Conservation (phyloP, 1,140 invertebrate genomes). For the Cyclina sinensis region DNA sequence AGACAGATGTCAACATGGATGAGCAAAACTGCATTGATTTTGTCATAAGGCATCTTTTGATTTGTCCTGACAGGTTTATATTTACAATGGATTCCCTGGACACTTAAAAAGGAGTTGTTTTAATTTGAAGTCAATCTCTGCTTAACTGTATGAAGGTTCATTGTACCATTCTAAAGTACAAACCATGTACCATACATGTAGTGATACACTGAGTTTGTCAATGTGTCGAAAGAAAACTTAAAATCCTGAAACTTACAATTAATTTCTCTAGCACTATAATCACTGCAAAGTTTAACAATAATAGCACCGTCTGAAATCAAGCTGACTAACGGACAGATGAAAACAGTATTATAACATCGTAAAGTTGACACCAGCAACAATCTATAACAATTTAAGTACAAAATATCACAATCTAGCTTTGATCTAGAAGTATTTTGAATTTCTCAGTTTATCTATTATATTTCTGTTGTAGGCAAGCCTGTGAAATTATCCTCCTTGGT, state of each 20-base stretch:
- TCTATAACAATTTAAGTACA: not conserved
- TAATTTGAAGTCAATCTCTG: too few relatives aligned
- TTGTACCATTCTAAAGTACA: too few relatives aligned
- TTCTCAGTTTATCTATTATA: not conserved
- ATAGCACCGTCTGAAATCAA: conserved; percentile 38
- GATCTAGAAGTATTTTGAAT: not conserved
- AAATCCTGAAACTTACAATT: not conserved
- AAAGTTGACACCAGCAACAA: not conserved
- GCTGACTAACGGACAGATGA: not conserved
- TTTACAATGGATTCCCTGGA: not conserved
- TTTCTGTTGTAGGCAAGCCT: conserved; percentile 62
- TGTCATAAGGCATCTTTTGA: conserved; percentile 37
- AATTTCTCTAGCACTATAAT: not conserved
- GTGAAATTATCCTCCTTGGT: conserved; percentile 59
- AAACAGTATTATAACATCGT: not conserved
- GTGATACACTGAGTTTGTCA: too few relatives aligned
- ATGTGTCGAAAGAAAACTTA: not conserved
- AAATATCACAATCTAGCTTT: conserved; percentile 46
- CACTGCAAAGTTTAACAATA: not conserved
- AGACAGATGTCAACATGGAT: not conserved
- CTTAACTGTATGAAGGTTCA: too few relatives aligned
- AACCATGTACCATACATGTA: too few relatives aligned
- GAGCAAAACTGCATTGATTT: conserved; percentile 12
- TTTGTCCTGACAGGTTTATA: not conserved
- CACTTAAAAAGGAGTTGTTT: too few relatives aligned